These are phyloP conservation scores for Lucilia cuprina DNA, from an alignment of 1,140 invertebrate species.

Conservation along the genomic window DNA sequence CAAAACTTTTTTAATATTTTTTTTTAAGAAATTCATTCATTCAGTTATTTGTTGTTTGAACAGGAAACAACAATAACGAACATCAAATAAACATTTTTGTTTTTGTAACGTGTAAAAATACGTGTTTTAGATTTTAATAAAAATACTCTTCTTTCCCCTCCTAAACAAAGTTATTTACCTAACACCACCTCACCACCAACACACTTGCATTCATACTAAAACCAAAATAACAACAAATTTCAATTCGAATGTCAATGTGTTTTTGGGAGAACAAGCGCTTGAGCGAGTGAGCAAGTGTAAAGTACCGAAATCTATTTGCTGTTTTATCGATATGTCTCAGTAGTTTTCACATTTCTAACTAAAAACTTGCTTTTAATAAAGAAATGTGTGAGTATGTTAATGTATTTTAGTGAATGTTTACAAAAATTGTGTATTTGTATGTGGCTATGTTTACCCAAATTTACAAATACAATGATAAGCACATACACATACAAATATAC, in stretches of 20 bases:
- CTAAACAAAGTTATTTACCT: background rate
- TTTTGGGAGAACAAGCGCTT: background rate
- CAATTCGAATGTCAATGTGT: slow-evolving; percentile 1
- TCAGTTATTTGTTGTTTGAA: background rate
- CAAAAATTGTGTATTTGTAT: background rate
- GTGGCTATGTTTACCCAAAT: background rate
- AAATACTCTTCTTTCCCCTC: background rate
- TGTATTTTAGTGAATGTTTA: background rate
- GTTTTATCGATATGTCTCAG: background rate
- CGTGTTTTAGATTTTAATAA: background rate
- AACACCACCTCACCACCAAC: background rate
- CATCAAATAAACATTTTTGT: background rate
- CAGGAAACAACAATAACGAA: background rate
- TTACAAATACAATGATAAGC: background rate
- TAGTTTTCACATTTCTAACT: background rate
- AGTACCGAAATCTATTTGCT: background rate
- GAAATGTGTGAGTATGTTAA: background rate
- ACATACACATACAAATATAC: background rate
- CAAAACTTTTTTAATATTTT: background rate
- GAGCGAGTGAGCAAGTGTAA: background rate
- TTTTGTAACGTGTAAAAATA: background rate
- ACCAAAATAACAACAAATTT: slow-evolving; percentile 6
- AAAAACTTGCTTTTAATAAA: background rate
- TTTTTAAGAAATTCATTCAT: background rate
- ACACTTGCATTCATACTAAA: background rate